A percentile compares a stretch with the other conserved stretches of the same genome.
phyloP scores from a whole-genome alignment of 2,888 invertebrate genomes.

The Coremacera marginata region DNA sequence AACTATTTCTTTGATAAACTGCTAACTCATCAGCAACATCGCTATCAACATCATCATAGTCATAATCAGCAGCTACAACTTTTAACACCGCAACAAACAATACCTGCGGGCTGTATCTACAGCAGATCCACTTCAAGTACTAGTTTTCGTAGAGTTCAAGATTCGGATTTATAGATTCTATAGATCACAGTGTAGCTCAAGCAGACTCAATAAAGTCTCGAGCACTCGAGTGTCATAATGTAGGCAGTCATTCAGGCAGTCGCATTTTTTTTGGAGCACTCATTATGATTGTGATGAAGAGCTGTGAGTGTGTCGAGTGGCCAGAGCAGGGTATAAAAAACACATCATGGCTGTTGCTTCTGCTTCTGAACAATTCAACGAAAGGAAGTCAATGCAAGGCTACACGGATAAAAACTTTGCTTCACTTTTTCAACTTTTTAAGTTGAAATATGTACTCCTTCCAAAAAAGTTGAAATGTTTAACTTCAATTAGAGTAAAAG shows the following conservation, averaged over 20 bases:
- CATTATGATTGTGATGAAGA: conserved; percentile 16
- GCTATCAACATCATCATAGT: not conserved
- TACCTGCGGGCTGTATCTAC: not conserved
- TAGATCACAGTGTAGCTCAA: conserved; percentile 13
- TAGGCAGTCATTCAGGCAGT: conserved; percentile 38
- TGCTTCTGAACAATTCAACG: not conserved
- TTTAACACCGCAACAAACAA: not conserved
- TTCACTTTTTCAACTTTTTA: no score
- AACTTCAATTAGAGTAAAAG: no score
- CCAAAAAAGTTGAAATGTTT: no score
- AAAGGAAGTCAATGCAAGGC: no score
- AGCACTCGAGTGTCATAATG: conserved; percentile 31
- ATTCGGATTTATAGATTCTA: conserved; percentile 10
- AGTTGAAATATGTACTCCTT: no score
- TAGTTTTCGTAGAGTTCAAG: not conserved
- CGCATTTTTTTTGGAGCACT: conserved; percentile 32
- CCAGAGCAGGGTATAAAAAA: not conserved
- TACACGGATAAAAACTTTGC: no score
- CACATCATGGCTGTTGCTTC: conserved; percentile 42
- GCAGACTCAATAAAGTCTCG: not conserved
- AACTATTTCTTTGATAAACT: not conserved
- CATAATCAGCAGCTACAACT: not conserved
- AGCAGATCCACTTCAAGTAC: not conserved
- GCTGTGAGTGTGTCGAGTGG: conserved; percentile 12
- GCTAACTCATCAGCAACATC: conserved; percentile 5